Base-by-base conservation (phyloP, 2,888 invertebrate species). In the Drosophila longiperda region DNA sequence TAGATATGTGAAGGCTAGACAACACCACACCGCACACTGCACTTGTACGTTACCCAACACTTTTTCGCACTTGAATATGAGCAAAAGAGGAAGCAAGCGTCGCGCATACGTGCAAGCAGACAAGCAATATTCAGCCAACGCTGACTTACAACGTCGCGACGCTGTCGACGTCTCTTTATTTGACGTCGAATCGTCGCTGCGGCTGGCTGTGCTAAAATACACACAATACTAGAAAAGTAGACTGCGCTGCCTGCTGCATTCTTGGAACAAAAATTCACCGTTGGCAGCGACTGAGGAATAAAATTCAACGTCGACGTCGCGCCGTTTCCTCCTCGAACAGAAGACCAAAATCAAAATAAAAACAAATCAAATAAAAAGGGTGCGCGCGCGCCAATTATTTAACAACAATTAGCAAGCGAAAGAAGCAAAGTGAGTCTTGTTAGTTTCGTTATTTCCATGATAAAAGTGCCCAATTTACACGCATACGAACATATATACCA, bases 321-420 rank as follows among this genome's bases (percentile, higher is more conserved):
- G 78, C 73, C 83, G 82, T 71, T 85, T 87, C 87, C 84, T 88
- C 83, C 87, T 85, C 87, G 85, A 73, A 45, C 45, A 80, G 89
- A 90, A 84, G 82, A 81, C 82, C 71, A 70, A 80, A 79, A 90
- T 78, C 85, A 90, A 89, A 85, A 85, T 85, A 90, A 86, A 87
- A 90, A 87, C 91, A 88, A 88, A 85, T 78, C 36, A 78, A 78
- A 68, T 80, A 78, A 55, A 70, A 77, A 82, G 75, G 77, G 86
- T 83, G 89, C 80, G 86, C 86, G 78, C 87, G 87, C 87, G 89
- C 90, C 89, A 90, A 91, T 87, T 90, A 85, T 83, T 82, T 78
- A 90, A 84, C 71, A 87, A 85, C 89, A 85, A 85, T 85, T 85
- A 87, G 83, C 78, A 78, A 87, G 68, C 83, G 78, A 73, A 77